phyloP scores from a whole-genome alignment of 2,888 invertebrate genomes.

The Drosophila mimetica region DNA sequence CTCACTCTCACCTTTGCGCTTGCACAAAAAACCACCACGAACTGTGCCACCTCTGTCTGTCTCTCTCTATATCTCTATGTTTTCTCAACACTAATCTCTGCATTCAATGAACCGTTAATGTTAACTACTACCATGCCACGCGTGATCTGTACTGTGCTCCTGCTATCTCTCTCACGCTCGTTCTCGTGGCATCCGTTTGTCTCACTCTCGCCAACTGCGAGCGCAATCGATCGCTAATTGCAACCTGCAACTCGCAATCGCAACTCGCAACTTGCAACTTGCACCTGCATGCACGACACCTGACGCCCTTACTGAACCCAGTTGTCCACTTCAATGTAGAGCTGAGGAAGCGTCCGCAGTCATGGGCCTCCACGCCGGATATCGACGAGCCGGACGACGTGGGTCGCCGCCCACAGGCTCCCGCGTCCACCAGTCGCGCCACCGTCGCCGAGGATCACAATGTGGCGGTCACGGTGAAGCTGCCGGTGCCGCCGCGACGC shows the following conservation, averaged over 20 bases:
- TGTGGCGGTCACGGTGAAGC: slow-evolving; percentile 88
- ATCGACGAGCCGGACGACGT: slow-evolving; percentile 85
- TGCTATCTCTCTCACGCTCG: slow-evolving; percentile 23
- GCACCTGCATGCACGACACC: slow-evolving; percentile 51
- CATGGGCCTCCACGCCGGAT: slow-evolving; percentile 94
- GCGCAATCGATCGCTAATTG: slow-evolving; percentile 14
- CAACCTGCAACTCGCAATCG: slow-evolving; percentile 28
- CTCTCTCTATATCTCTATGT: slow-evolving; percentile 21
- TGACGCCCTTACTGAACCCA: slow-evolving; percentile 68
- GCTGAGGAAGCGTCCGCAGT: slow-evolving; percentile 85
- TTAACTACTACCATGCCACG: slow-evolving; percentile 40
- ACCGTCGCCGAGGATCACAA: slow-evolving; percentile 85
- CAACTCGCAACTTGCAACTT: slow-evolving; percentile 27
- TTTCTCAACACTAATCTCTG: slow-evolving; percentile 39
- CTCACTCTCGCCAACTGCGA: slow-evolving; percentile 17
- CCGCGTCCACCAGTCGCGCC: slow-evolving; percentile 16
- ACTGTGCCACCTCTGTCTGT: slow-evolving; percentile 55
- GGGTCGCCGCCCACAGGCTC: slow-evolving; percentile 42
- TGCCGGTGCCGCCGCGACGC: slow-evolving; percentile 89
- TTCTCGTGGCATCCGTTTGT: slow-evolving; percentile 14
- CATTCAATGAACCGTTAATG: slow-evolving; percentile 39
- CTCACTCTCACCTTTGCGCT: slow-evolving; percentile 46
- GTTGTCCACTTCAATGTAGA: slow-evolving; percentile 85
- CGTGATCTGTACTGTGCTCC: slow-evolving; percentile 33
- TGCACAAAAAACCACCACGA: slow-evolving; percentile 58